Percentiles rank a stretch among this genome's conserved stretches.
Evolutionary conservation across 2,888 invertebrate species (phyloP).

Genomic region (Tinea semifulvella): DNA sequence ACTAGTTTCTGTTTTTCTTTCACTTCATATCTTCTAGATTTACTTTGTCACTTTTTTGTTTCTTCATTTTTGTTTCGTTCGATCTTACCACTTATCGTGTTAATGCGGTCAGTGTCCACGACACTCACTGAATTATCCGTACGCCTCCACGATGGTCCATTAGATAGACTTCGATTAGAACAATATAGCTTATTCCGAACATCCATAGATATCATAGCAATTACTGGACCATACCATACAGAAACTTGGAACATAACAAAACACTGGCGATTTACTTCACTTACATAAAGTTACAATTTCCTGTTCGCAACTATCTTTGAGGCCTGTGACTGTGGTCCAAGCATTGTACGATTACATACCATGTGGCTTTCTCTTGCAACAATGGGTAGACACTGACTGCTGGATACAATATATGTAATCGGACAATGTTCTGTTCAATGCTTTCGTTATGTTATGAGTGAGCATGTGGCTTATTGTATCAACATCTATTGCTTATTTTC

Average conservation of each 20-base stretch:
- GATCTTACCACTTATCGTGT: constrained; percentile 36
- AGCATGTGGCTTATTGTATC: constrained; percentile 2
- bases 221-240: constrained; percentile 53
- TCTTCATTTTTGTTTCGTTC: constrained; percentile 34
- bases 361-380: background rate
- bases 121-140: constrained; percentile 27
- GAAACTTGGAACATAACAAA: constrained; percentile 26
- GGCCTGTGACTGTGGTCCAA: constrained; percentile 54
- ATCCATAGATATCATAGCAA: constrained; percentile 54
- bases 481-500: constrained; percentile 3
- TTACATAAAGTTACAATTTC: constrained; percentile 40
- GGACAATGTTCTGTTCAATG: constrained; percentile 4
- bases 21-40: constrained; percentile 57
- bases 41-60: constrained; percentile 26
- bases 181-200: constrained; percentile 21
- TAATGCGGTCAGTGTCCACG: constrained; percentile 50
- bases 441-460: constrained; percentile 6
- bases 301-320: constrained; percentile 38
- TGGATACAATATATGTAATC: constrained; percentile 4
- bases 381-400: background rate
- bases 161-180: constrained; percentile 16
- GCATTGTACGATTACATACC: constrained; percentile 41
- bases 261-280: constrained; percentile 62
- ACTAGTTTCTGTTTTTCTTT: constrained; percentile 29
- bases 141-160: constrained; percentile 32